phyloP scores from a whole-genome alignment of 2,113 vertebrate genomes.

The Octodon degus region DNA sequence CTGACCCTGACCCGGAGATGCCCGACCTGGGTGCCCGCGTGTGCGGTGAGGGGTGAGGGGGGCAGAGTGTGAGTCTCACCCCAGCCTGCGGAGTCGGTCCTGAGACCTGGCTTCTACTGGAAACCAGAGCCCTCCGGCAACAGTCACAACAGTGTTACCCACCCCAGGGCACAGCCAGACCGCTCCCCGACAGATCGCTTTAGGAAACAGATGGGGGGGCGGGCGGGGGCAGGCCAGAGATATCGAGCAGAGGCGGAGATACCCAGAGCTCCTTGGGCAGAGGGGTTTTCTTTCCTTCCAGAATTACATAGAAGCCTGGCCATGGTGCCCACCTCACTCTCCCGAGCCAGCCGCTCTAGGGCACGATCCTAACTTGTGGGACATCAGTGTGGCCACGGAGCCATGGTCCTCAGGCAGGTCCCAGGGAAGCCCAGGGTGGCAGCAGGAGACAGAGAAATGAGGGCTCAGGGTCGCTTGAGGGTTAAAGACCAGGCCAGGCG shows the following conservation, averaged over 20 bases:
- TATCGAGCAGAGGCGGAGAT: background rate
- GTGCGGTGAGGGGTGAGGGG: background rate
- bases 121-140: slow-evolving; percentile 81
- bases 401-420: rapidly evolving
- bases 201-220: background rate
- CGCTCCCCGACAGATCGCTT: background rate
- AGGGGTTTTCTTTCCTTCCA: background rate
- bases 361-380: background rate
- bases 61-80: background rate
- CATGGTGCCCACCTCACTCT: rapidly evolving
- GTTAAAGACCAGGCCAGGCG: rapidly evolving
- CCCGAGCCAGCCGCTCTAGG: rapidly evolving
- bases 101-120: slow-evolving; percentile 75
- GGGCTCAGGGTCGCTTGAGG: rapidly evolving
- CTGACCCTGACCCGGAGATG: rapidly evolving
- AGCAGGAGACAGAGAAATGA: background rate
- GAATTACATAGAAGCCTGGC: background rate
- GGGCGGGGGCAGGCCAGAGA: background rate
- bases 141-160: slow-evolving; percentile 88
- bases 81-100: slow-evolving; percentile 72
- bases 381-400: rapidly evolving
- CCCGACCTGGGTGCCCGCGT: rapidly evolving
- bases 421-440: background rate
- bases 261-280: background rate
- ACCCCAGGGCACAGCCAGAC: slow-evolving; percentile 49